Base-by-base conservation (phyloP, 2,888 invertebrate species). In the Asteroscopus sphinx region DNA sequence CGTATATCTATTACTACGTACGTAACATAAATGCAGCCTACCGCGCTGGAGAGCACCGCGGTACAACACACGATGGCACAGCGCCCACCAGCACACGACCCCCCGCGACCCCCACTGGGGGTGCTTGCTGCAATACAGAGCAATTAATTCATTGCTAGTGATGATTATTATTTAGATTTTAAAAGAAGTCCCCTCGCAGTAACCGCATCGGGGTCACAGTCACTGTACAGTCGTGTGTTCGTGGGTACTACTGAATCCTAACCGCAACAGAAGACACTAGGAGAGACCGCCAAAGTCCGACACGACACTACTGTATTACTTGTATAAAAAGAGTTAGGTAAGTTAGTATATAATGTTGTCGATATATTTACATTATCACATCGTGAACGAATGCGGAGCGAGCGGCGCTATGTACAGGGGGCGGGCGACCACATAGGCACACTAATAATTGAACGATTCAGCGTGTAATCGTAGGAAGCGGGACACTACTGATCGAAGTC, bases 321-420 rank as follows among this genome's bases (percentile, higher is more conserved):
- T 77, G 89, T 90, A 91, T 87, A 87, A 91, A 91, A 91, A 88
- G 85, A 86, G 53, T 62, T 77, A 81, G 83, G 80, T 85, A 57
- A 51, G 57, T 78, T 80, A 83, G 65, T 81, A 67, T 69, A 71
- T 76, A 77, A 68, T 76, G 79, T 69, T 76, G 64, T 77, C 60
- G 60, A 68, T 55, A 64, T 91, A 91, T 91, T 82, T 91, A 91
- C 91, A 91, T 80, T 86, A 90, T 89, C 87, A 88, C 91, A 88
- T 83, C 81, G 86, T 73, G 82, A 81, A 76, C 74, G 82, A 77
- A 59, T 78, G 75, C 76, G 65, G 76, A 73, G 76, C 77, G 73
- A 67, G 62, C 59, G 73, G 63, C 61, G 63, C 52, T 74, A 74
- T 73, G 61, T 76, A 76, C 79, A 75, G 32, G 12, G 12, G 32